A percentile compares a stretch with the other conserved stretches of the same genome.
These are phyloP conservation scores for Athripsodes cinereus DNA, from an alignment of 2,888 invertebrate species.

Conservation along the genomic window DNA sequence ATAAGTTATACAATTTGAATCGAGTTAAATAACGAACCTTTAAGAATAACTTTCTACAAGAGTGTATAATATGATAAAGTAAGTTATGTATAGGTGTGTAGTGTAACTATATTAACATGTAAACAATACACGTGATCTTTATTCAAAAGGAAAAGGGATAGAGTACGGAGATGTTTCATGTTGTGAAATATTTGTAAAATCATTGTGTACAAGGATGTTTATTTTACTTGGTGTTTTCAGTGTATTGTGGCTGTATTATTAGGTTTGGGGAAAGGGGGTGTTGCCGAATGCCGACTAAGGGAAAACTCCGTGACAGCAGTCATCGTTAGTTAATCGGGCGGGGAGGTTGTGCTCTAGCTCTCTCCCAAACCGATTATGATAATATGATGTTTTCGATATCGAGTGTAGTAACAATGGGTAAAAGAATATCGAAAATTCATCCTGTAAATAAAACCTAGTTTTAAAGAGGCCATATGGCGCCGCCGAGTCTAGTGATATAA, in stretches of 20 bases:
- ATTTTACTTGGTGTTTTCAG: no score
- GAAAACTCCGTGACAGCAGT: conserved; percentile 33
- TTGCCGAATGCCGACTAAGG: conserved; percentile 19
- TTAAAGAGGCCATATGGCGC: conserved; percentile 9
- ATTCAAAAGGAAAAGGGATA: no score
- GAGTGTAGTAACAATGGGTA: conserved; percentile 5
- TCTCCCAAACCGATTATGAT: conserved; percentile 2
- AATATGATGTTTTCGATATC: conserved; percentile 15
- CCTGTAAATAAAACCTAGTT: conserved; percentile 19
- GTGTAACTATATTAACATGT: no score
- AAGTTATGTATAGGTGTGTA: no score
- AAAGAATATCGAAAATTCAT: conserved; percentile 1
- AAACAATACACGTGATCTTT: no score
- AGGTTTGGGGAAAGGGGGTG: conserved; percentile 14
- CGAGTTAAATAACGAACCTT: no score
- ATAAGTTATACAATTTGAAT: no score
- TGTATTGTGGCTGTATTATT: background rate
- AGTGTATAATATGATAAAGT: no score
- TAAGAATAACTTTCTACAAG: no score
- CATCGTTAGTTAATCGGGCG: conserved; percentile 39
- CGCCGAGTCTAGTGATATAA: background rate
- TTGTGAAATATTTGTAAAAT: no score
- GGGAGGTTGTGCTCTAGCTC: conserved; percentile 34
- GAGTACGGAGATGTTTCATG: no score
- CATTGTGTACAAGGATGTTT: no score